Evolutionary conservation across 2,113 vertebrate genomes (phyloP).

Genomic region (Aythya baeri): DNA sequence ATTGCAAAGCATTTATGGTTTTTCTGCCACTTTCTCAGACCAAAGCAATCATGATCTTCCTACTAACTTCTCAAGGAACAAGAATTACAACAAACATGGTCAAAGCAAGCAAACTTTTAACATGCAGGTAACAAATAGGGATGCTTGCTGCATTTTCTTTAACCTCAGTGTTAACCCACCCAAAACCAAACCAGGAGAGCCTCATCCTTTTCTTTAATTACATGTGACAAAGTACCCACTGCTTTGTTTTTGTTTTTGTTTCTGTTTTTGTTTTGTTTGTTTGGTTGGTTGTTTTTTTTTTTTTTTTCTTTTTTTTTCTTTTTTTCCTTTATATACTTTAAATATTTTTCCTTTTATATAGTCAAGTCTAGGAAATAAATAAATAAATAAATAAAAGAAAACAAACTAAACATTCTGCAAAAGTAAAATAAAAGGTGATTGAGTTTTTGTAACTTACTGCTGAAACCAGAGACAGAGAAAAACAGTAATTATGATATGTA

Average conservation of each 20-base stretch:
- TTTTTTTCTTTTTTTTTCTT: neutral
- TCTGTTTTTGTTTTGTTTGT: no score
- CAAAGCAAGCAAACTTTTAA: neutral
- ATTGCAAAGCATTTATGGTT: neutral
- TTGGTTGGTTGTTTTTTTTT: no score
- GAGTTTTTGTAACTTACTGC: neutral
- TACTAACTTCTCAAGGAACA: neutral
- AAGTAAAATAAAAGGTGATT: neutral
- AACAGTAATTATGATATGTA: neutral
- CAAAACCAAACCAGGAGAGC: neutral
- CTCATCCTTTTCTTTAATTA: neutral
- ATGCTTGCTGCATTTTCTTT: neutral
- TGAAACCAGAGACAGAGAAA: neutral
- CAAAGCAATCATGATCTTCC: neutral
- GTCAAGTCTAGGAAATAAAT: neutral
- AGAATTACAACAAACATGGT: neutral
- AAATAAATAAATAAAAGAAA: neutral
- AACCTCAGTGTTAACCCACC: neutral
- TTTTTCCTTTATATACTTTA: neutral
- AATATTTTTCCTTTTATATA: neutral
- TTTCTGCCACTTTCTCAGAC: neutral
- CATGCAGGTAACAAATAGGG: neutral
- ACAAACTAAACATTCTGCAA: neutral
- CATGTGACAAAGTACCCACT: neutral
- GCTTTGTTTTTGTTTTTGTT: no score